A percentile compares a stretch with the other conserved stretches of the same genome.
phyloP scores from a whole-genome alignment of 1,140 invertebrate genomes.

The Arctopsyche grandis region DNA sequence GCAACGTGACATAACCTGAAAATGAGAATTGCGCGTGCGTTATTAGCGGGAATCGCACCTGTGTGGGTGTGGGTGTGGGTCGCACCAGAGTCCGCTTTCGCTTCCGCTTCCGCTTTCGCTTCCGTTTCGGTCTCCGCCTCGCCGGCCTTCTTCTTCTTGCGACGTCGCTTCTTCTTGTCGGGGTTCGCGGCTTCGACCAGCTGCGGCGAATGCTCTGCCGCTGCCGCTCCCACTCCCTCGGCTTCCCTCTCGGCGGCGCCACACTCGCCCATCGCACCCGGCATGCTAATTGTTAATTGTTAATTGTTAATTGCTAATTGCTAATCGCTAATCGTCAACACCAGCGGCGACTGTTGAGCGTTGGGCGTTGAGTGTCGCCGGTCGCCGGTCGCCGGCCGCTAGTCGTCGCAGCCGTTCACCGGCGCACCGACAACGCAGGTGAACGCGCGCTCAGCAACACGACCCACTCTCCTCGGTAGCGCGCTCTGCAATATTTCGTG shows the following conservation, averaged over 20 bases:
- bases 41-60: background rate
- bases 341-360: too few relatives aligned
- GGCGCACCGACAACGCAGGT: background rate
- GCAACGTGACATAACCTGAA: background rate
- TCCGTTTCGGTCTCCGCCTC: constrained; percentile 45
- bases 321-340: too few relatives aligned
- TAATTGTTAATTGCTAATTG: too few relatives aligned
- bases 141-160: constrained; percentile 78
- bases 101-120: background rate
- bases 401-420: background rate
- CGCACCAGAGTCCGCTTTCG: too few relatives aligned
- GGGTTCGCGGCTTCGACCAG: constrained; percentile 65
- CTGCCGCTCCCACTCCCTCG: constrained; percentile 55
- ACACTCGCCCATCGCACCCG: constrained; percentile 43
- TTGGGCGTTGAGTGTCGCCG: too few relatives aligned
- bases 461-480: background rate
- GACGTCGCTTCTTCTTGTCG: constrained; percentile 77
- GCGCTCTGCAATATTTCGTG: background rate
- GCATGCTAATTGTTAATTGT: background rate
- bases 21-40: background rate
- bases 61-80: too few relatives aligned
- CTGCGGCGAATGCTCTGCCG: background rate
- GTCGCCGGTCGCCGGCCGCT: too few relatives aligned
- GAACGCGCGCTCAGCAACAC: background rate
- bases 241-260: constrained; percentile 57